These are phyloP conservation scores for Camponotus floridanus DNA, from an alignment of 1,140 invertebrate genomes.

Conservation along the genomic window DNA sequence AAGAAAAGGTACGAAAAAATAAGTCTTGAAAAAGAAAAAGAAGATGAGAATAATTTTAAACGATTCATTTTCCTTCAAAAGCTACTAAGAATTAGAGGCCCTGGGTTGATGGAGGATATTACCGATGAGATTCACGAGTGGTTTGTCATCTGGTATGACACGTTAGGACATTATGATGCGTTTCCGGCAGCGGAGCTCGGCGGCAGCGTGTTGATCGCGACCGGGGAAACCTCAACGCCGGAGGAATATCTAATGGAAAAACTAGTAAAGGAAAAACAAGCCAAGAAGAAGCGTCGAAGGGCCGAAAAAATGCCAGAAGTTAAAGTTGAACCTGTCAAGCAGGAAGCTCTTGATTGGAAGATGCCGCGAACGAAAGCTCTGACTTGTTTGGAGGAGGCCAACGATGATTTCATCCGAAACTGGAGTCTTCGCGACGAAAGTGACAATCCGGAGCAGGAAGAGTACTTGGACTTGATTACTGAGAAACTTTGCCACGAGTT, in stretches of 20 bases:
- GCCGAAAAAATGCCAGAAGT: conserved; percentile 17
- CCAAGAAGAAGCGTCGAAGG: conserved; percentile 58
- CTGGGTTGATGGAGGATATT: conserved; percentile 90
- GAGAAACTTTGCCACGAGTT: conserved; percentile 86
- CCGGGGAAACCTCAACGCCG: conserved; percentile 86
- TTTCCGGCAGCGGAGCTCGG: conserved; percentile 86
- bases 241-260: conserved; percentile 84
- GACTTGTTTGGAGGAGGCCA: conserved; percentile 78
- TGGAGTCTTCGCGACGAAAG: conserved; percentile 84
- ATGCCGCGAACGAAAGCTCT: conserved; percentile 80
- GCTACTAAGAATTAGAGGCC: conserved; percentile 86
- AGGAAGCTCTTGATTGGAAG: conserved; percentile 67
- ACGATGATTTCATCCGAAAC: conserved; percentile 83
- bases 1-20: background rate
- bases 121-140: conserved; percentile 90
- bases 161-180: conserved; percentile 85
- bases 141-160: conserved; percentile 88
- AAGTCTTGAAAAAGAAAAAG: background rate
- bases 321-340: conserved; percentile 49
- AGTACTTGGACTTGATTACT: conserved; percentile 86
- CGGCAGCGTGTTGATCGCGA: conserved; percentile 86
- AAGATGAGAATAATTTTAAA: conserved; percentile 4
- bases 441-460: conserved; percentile 83
- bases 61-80: conserved; percentile 34
- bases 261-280: conserved; percentile 55